Evolutionary conservation across 2,797 vertebrate species (phyloP), one percentile per base, ranked within the genome.

Genomic region (Delichon dasypus): DNA sequence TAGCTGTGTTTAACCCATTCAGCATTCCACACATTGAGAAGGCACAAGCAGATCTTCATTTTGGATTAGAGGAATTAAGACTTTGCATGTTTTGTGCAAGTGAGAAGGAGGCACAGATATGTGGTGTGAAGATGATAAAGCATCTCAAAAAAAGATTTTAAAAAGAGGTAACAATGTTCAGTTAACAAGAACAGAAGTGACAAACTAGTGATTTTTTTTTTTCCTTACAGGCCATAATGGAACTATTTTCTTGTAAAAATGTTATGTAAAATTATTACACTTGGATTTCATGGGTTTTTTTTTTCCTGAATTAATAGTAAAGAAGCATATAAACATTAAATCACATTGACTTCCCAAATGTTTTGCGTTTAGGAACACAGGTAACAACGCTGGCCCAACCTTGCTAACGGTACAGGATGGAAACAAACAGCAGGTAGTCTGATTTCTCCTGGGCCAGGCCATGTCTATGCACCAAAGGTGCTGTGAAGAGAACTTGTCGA

Each of bases 341-440:
- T 10, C 9, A 44, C 20, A 15, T 7, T 34, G 23, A 57, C 16
- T 74, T 61, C 26, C 40, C n/a, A 66, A 38, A 22, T 10, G 16
- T 23, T 65, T 68, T 48, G 22, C 40, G 17, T 40, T 70, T 36
- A 44, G 58, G 38, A 65, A 23, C 7, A 11, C 6, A 57, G 25
- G 40, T 54, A 26, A 44, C 22, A 44, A 7, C 0, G 0, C 10
- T 19, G 42, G 66, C 15, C 26, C 1, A 1, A 5, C 4, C 18
- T 27, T 18, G 32, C 32, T 50, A 40, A 42, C 0, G 1, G 16
- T 23, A n/a, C 32, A 48, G 54, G 40, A 26, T 25, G 15, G 32
- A n/a, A 42, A 22, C 3, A 11, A 48, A 12, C 4, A 65, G 3
- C 4, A 1, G 22, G 9, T 10, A 8, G 5, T 5, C n/a, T 12